Percentiles rank a stretch among this genome's conserved stretches.
phyloP scores from a whole-genome alignment of 2,113 vertebrate genomes.

The Geococcyx californianus region DNA sequence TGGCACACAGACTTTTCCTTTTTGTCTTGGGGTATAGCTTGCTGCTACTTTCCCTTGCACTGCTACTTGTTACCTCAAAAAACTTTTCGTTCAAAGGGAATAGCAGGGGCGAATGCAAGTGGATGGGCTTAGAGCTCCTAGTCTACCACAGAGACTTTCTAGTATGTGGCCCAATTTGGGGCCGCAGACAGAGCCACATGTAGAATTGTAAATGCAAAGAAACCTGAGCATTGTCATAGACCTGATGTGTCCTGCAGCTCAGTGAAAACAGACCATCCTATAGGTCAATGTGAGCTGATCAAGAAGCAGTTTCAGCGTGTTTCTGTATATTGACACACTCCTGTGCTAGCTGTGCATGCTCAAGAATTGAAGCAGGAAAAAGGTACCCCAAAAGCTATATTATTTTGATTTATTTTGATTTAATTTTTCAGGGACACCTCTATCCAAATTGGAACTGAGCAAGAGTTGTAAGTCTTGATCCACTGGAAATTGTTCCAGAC shows the following conservation, averaged over 20 bases:
- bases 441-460: neutral
- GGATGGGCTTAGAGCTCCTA: neutral
- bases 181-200: neutral
- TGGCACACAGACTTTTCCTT: neutral
- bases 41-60: slow-evolving; percentile 11
- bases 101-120: neutral
- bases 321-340: neutral
- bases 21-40: neutral
- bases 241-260: neutral
- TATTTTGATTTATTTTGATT: neutral
- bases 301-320: neutral
- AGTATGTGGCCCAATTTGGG: too few species aligned
- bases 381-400: neutral
- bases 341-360: neutral
- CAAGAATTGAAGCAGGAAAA: neutral
- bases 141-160: neutral
- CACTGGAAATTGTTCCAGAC: neutral
- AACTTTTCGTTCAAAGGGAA: neutral
- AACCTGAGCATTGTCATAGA: neutral
- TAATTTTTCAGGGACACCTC: neutral
- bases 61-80: neutral
- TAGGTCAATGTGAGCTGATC: neutral
- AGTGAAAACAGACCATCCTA: neutral
- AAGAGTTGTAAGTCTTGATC: neutral
- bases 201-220: neutral